phyloP scores from a whole-genome alignment of 1,140 invertebrate species.

The Agrilus planipennis region DNA sequence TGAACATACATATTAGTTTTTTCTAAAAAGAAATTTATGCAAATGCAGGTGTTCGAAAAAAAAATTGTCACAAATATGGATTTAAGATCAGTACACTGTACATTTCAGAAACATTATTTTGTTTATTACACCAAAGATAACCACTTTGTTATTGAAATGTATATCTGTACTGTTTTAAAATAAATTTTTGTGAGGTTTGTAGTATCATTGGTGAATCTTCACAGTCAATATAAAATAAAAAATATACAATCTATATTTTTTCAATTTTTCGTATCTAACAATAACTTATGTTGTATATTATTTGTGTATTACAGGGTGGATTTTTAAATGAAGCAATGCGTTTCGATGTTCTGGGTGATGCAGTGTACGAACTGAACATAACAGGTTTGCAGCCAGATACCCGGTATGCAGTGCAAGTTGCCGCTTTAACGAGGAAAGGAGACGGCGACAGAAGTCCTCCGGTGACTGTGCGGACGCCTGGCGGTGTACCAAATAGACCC shows the following conservation, averaged over 20 bases:
- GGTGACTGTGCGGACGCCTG: constrained; percentile 75
- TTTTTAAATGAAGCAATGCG: constrained; percentile 72
- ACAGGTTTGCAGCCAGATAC: constrained; percentile 87
- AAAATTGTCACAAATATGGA: too few relatives aligned
- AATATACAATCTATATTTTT: neutral
- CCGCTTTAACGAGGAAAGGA: constrained; percentile 86
- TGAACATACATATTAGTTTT: constrained; percentile 4
- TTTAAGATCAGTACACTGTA: too few relatives aligned
- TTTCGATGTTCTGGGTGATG: constrained; percentile 70
- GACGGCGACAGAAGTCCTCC: constrained; percentile 81
- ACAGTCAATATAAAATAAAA: neutral
- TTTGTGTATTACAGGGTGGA: constrained; percentile 51
- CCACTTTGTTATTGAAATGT: too few relatives aligned
- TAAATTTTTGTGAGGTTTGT: too few relatives aligned
- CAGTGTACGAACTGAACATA: constrained; percentile 68
- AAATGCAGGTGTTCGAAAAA: neutral
- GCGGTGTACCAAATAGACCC: constrained; percentile 84
- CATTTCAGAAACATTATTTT: too few relatives aligned
- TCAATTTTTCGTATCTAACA: neutral
- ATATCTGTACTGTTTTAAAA: too few relatives aligned
- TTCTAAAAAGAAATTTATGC: constrained; percentile 4
- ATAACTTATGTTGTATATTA: neutral
- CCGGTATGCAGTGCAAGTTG: constrained; percentile 83
- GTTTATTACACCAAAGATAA: too few relatives aligned
- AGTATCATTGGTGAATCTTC: neutral